These are phyloP conservation scores for Syrista parreyssii DNA, from an alignment of 2,888 invertebrate species.

Conservation along the genomic window DNA sequence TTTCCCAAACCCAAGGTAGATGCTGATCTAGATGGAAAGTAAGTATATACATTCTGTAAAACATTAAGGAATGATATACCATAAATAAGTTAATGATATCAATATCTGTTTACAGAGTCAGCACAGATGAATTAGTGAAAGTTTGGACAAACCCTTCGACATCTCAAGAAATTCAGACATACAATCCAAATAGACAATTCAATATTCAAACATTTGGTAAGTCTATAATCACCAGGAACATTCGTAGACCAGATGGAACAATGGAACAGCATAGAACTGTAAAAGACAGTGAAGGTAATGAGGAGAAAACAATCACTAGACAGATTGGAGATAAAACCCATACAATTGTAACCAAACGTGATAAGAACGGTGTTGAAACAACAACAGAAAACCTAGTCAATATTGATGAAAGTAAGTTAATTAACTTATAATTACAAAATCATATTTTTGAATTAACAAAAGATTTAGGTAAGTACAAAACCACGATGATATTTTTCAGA, in stretches of 20 bases:
- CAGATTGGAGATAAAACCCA: constrained; percentile 57
- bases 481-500: constrained; percentile 32
- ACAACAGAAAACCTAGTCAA: constrained; percentile 56
- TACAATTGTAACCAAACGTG: constrained; percentile 48
- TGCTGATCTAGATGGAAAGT: constrained; percentile 72
- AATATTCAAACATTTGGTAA: constrained; percentile 63
- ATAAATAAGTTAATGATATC: neutral
- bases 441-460: neutral
- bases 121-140: constrained; percentile 45
- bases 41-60: constrained; percentile 34
- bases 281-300: constrained; percentile 71
- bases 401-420: constrained; percentile 53
- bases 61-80: neutral
- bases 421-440: neutral
- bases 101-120: constrained; percentile 39
- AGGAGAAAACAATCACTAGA: constrained; percentile 70
- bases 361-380: constrained; percentile 56
- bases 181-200: constrained; percentile 44
- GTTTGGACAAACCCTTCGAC: constrained; percentile 54
- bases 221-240: constrained; percentile 69
- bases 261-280: constrained; percentile 70
- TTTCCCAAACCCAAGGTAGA: constrained; percentile 56
- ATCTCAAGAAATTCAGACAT: constrained; percentile 47
- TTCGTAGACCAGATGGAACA: constrained; percentile 71
- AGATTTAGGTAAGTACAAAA: neutral